phyloP scores from a whole-genome alignment of 1,140 invertebrate species.

The Lepidurus arcticus region DNA sequence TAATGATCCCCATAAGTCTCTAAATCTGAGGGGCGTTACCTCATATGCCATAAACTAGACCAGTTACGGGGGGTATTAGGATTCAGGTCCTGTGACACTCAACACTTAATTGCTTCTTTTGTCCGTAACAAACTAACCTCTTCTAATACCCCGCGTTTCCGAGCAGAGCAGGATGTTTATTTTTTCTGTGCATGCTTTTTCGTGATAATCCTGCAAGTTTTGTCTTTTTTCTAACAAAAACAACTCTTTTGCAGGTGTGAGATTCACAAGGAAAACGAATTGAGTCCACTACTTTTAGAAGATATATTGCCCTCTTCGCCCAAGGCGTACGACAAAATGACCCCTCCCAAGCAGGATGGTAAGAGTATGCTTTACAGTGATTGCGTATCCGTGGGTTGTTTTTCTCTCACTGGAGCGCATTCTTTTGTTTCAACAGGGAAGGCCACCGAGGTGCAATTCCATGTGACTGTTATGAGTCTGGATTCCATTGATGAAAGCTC shows the following conservation, averaged over 20 bases:
- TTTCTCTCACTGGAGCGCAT: constrained; percentile 31
- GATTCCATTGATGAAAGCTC: constrained; percentile 47
- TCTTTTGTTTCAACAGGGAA: constrained; percentile 37
- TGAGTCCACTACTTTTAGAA: constrained; percentile 46
- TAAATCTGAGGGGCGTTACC: neutral
- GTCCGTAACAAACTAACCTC: neutral
- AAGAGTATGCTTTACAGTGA: constrained; percentile 45
- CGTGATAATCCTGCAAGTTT: neutral
- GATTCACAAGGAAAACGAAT: neutral
- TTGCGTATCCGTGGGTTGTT: constrained; percentile 30
- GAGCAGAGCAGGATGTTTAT: neutral
- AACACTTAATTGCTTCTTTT: neutral
- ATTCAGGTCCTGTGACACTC: neutral
- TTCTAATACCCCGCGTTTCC: neutral
- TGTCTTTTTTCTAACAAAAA: neutral
- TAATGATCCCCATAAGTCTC: neutral
- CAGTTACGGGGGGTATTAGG: too few relatives aligned
- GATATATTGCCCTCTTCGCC: constrained; percentile 77
- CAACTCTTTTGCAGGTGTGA: neutral
- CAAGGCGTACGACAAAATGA: constrained; percentile 81
- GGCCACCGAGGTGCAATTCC: constrained; percentile 43
- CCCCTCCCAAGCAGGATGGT: constrained; percentile 79
- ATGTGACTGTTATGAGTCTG: constrained; percentile 46
- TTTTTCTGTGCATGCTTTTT: neutral
- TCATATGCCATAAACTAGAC: neutral